phyloP scores from a whole-genome alignment of 1,140 invertebrate genomes.

The Ostrea denselamellosa region DNA sequence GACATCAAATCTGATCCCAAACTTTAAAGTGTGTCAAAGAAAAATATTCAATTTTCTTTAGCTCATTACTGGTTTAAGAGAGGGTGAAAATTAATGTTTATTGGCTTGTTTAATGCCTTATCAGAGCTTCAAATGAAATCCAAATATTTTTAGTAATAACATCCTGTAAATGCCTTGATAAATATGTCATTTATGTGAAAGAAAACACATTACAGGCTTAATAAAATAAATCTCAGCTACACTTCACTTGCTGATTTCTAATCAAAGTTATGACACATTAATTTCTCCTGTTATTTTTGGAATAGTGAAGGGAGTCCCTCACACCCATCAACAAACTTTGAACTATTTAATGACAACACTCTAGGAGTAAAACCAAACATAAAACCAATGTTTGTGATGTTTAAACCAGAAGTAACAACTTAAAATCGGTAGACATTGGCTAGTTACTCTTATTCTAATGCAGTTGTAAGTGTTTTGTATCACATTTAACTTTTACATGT shows the following conservation, averaged over 20 bases:
- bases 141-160: neutral
- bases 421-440: neutral
- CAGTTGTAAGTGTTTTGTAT: neutral
- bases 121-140: constrained; percentile 5
- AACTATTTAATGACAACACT: neutral
- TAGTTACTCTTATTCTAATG: neutral
- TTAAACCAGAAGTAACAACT: neutral
- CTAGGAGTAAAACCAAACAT: neutral
- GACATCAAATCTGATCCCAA: neutral
- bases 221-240: neutral
- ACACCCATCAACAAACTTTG: neutral
- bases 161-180: neutral
- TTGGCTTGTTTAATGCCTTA: neutral
- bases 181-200: neutral
- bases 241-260: neutral
- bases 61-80: constrained; percentile 25
- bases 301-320: no score
- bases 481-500: no score
- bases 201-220: constrained; percentile 10
- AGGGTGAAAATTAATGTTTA: constrained; percentile 18
- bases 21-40: neutral
- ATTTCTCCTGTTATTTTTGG: neutral
- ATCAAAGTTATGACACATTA: neutral
- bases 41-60: neutral
- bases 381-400: neutral